Evolutionary conservation across 2,888 invertebrate genomes (phyloP).

Genomic region (Bugula neritina): DNA sequence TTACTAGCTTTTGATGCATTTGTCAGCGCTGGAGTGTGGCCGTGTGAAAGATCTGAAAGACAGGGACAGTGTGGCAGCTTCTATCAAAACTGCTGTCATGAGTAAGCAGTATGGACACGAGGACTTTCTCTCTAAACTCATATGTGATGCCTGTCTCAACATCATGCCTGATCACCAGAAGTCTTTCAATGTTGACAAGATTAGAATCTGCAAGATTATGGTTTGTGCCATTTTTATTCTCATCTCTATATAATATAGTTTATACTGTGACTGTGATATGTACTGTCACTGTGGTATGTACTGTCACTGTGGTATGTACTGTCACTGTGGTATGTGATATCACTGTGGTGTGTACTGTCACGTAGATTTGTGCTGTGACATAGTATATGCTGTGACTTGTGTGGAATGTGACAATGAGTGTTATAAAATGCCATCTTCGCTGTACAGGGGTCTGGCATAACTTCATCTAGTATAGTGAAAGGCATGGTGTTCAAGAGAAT

Average conservation of each 20-base stretch:
- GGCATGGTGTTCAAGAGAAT: slow-evolving; percentile 97
- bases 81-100: slow-evolving; percentile 77
- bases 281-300: no score
- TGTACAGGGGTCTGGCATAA: slow-evolving; percentile 69
- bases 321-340: no score
- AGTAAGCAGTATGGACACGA: slow-evolving; percentile 97
- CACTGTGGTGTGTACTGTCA: no score
- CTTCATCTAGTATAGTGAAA: slow-evolving; percentile 67
- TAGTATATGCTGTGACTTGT: no score
- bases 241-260: not conserved
- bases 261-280: no score
- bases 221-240: slow-evolving; percentile 49
- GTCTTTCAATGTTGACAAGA: slow-evolving; percentile 94
- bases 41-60: slow-evolving; percentile 64
- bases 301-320: no score
- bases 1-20: no score
- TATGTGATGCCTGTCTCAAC: slow-evolving; percentile 50
- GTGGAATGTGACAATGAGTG: no score
- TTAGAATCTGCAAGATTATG: slow-evolving; percentile 80
- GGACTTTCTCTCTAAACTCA: slow-evolving; percentile 73
- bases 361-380: no score
- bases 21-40: slow-evolving; percentile 48
- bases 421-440: no score
- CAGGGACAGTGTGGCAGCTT: slow-evolving; percentile 64
- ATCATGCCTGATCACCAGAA: slow-evolving; percentile 71